These are phyloP conservation scores for Dryobates pubescens DNA, from an alignment of 2,797 vertebrate genomes.

Conservation along the genomic window DNA sequence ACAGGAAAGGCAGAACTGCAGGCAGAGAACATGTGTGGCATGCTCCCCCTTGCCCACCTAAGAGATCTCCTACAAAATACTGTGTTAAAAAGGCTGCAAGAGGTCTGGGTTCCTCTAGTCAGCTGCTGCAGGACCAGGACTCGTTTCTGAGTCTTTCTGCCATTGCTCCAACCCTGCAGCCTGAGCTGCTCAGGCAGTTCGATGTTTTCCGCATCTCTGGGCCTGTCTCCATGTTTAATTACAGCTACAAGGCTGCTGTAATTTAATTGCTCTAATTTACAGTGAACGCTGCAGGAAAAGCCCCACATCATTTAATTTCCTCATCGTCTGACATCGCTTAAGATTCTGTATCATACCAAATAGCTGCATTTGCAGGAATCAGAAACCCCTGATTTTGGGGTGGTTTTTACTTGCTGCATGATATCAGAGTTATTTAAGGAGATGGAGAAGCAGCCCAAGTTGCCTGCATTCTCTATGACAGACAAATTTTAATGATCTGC, in stretches of 20 bases:
- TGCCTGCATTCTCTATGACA: neutral
- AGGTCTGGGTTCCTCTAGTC: neutral
- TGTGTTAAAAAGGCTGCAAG: neutral
- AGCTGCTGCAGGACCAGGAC: neutral
- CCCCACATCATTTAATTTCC: conserved; percentile 25
- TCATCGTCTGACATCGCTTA: conserved; percentile 45
- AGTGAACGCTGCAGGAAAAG: conserved; percentile 13
- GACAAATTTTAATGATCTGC: neutral
- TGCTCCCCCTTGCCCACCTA: neutral
- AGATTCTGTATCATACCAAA: neutral
- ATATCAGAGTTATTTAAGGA: neutral
- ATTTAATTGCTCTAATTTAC: conserved; percentile 59
- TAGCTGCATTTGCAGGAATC: neutral
- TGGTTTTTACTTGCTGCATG: neutral
- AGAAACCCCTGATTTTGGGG: conserved; percentile 12
- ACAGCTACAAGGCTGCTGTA: conserved; percentile 23
- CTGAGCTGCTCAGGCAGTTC: neutral
- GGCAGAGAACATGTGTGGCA: neutral
- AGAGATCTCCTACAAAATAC: neutral
- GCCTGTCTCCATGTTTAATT: conserved; percentile 29
- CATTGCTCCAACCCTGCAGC: neutral
- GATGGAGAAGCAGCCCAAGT: neutral
- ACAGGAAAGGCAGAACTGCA: neutral
- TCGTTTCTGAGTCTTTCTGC: neutral
- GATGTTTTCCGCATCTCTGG: neutral